A percentile compares a stretch with the other conserved stretches of the same genome.
Evolutionary conservation across 2,113 vertebrate genomes (phyloP).

Genomic region (Caranx melampygus): DNA sequence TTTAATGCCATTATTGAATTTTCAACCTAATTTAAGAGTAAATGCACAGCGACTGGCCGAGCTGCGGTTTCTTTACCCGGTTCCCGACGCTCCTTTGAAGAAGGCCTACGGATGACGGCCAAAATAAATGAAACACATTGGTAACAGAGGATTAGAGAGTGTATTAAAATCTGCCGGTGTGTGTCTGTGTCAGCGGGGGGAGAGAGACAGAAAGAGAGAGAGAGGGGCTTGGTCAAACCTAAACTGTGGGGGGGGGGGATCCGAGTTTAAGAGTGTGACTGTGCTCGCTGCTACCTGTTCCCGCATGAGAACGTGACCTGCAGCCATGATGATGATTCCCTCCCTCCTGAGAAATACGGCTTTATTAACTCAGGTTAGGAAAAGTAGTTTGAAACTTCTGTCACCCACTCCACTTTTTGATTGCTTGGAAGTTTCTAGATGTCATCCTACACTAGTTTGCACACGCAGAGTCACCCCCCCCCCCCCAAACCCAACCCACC

Average conservation of each 20-base stretch:
- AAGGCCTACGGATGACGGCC: slow-evolving; percentile 15
- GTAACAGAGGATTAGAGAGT: slow-evolving; percentile 12
- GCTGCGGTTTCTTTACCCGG: slow-evolving; percentile 25
- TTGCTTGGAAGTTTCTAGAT: slow-evolving; percentile 45
- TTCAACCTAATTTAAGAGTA: slow-evolving; percentile 66
- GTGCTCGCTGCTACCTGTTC: slow-evolving; percentile 37
- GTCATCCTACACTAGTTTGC: slow-evolving; percentile 37
- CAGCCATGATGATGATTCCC: background rate
- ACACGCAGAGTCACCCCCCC: background rate
- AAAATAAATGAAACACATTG: slow-evolving; percentile 56
- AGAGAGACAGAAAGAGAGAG: too few relatives aligned
- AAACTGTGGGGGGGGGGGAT: background rate
- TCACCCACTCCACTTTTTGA: slow-evolving; percentile 12
- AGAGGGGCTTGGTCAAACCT: background rate
- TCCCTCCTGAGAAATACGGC: slow-evolving; percentile 30
- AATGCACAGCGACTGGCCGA: slow-evolving; percentile 32
- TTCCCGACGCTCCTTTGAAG: slow-evolving; percentile 36
- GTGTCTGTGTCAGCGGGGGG: slow-evolving; percentile 7
- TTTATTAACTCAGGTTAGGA: slow-evolving; percentile 32
- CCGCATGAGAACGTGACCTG: slow-evolving; percentile 4
- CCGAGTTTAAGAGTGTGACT: slow-evolving; percentile 16
- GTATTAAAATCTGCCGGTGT: slow-evolving; percentile 26
- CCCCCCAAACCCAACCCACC: too few relatives aligned
- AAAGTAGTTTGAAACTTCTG: slow-evolving; percentile 3
- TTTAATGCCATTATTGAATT: slow-evolving; percentile 77